phyloP scores from a whole-genome alignment of 2,888 invertebrate species.

The Thyatira batis region DNA sequence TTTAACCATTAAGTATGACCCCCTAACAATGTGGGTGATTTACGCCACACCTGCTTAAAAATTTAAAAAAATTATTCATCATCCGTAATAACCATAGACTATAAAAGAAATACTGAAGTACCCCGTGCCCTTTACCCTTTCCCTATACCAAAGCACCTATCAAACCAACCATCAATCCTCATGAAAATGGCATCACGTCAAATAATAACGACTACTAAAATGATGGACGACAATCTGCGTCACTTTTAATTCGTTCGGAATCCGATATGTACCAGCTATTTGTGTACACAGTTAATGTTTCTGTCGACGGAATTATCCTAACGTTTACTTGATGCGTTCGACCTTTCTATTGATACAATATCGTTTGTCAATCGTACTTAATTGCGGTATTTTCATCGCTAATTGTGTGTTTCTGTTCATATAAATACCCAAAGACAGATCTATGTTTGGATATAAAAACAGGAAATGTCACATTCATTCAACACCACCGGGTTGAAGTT shows the following conservation, averaged over 20 bases:
- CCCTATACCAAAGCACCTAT: background rate
- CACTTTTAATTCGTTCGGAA: constrained; percentile 27
- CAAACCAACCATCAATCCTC: background rate
- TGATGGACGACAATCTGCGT: constrained; percentile 36
- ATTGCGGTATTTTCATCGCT: background rate
- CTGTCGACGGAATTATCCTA: constrained; percentile 15
- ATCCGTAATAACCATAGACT: background rate
- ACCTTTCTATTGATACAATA: constrained; percentile 15
- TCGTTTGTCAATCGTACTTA: background rate
- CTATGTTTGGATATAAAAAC: too few species aligned
- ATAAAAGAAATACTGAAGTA: background rate
- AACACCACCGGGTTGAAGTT: too few species aligned
- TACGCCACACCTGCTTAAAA: too few species aligned
- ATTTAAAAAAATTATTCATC: too few species aligned
- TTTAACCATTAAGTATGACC: too few species aligned
- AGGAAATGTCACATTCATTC: too few species aligned
- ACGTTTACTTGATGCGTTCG: constrained; percentile 16
- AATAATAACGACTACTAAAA: constrained; percentile 10
- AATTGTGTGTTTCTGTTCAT: background rate
- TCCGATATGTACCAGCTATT: constrained; percentile 33
- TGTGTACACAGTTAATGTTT: constrained; percentile 33
- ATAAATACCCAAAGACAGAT: background rate
- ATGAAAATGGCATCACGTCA: background rate
- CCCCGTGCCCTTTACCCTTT: background rate
- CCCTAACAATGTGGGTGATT: too few species aligned